Evolutionary conservation across 64 coral and sea anemone genomes (phyloP), one percentile per base, ranked within the genome.

Genomic region (Actinia equina): DNA sequence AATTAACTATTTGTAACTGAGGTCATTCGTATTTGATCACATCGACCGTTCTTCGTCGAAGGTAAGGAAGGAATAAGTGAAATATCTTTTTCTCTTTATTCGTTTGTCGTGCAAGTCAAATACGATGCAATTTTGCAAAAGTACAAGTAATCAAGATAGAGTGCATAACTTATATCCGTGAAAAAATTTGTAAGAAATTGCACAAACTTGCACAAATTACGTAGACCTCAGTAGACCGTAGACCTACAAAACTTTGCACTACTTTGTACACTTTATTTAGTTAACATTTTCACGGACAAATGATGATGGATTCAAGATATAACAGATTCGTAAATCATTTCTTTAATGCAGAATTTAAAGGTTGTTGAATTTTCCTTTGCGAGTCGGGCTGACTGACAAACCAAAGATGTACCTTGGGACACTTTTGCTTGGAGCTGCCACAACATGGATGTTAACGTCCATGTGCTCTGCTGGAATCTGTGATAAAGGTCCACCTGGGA

Each of bases 401-500:
- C 17, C 18, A 81, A 49, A 49, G 43, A 81, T 81, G 78, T 81
- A 44, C 78, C 43, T 49, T 2, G 78, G 78, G 16, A 49, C 78
- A 51, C 43, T 81, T 81, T 81, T 81, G 17, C 43, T 81, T n/a
- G 78, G 78, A 52, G 78, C 43, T 49, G 43, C 49, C 7, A 52
- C 49, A 52, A 22, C 49, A 52, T 81, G 42, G 49, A 81, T 81
- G 78, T 22, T 81, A 52, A 52, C 14, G 49, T 52, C 78, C 49
- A 7, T 81, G 49, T 81, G 78, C 78, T 49, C 6, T 23, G 78
- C 43, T 52, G 78, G 78, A 46, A 52, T 81, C 78, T 81, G 78
- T 51, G 78, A 81, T 81, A 44, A 81, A 81, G 78, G 78, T 81
- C 78, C 78, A 19, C 78, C 78, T 7, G 78, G 78, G 42, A 81